A percentile compares a stretch with the other conserved stretches of the same genome.
Evolutionary conservation across 2,113 vertebrate genomes (phyloP).

Genomic region (Plecturocebus donacophilus): DNA sequence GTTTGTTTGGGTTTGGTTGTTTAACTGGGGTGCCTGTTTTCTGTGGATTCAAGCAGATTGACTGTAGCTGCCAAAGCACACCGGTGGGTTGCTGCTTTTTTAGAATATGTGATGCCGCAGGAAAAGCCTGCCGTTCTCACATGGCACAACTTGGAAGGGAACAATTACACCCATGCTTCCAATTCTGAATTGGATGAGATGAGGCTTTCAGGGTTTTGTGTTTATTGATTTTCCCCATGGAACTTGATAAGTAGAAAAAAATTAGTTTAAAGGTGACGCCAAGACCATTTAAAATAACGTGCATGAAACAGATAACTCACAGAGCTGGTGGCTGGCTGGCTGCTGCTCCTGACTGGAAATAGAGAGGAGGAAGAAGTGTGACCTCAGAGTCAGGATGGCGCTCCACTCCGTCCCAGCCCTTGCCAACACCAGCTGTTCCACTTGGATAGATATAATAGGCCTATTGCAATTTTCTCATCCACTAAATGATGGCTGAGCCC

Average conservation of each 20-base stretch:
- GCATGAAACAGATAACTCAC: neutral
- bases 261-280: neutral
- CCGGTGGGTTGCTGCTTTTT: neutral
- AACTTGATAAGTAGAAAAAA: conserved; percentile 58
- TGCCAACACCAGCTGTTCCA: neutral
- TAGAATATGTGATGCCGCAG: neutral
- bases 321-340: neutral
- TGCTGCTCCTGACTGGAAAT: neutral
- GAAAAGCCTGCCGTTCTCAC: conserved; percentile 22
- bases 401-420: neutral
- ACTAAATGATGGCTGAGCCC: neutral
- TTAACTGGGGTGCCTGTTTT: neutral
- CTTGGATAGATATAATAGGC: neutral
- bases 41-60: conserved; percentile 7
- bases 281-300: neutral
- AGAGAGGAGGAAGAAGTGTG: neutral
- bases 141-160: neutral
- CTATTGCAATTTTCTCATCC: neutral
- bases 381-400: neutral
- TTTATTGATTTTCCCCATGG: conserved; percentile 35
- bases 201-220: conserved; percentile 7
- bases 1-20: conserved; percentile 45
- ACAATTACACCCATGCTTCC: conserved; percentile 48
- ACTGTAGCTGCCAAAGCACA: neutral
- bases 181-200: conserved; percentile 39